Evolutionary conservation across 37 sponge, comb jelly and placozoan genomes (phyloP), one percentile per base, ranked within the genome.

Genomic region (Bolinopsis microptera): DNA sequence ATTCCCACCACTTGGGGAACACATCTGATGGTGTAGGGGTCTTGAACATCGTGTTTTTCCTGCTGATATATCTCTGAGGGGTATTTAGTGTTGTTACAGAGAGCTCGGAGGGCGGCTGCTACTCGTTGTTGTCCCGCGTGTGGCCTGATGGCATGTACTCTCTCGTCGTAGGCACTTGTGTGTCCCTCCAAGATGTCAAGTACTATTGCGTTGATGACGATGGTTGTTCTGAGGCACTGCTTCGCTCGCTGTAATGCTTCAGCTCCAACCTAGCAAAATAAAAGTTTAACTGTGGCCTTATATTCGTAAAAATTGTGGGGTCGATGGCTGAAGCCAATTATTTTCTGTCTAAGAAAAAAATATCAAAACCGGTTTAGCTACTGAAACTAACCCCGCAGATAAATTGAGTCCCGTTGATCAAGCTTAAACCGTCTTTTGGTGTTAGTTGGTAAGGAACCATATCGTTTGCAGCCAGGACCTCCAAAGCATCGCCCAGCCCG

Each of bases 401-500:
- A 38, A 98, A 92, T 94, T 98, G 99, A 30, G 97, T 96, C 3
- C 99, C 99, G 83, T 98, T 98, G 69, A 98, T 97, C 8, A 97
- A 94, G 8, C 95, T 93, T 23, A 98, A n/a, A 0, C 99, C 99
- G 95, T 98, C 98, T 38, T 98, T 98, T 0, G 97, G 92, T 92
- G 39, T 32, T 0, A 97, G 94, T 16, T 69, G 40, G 30, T 97
- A 93, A 0, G 96, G 95, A 27, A 77, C 35, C 25, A 98, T 94
- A 3, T 75, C 93, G 70, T 98, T 94, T 23, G 95, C 94, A 8
- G 94, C 83, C 68, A 97, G 93, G 31, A 96, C 95, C 83, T 95
- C 94, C 18, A 32, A 93, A 1, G 99, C 97, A 41, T 94, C 69
- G 18, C 93, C 95, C 99, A 97, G 97, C 21, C 97, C 99, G 27